phyloP scores from a whole-genome alignment of 2,113 vertebrate genomes.

The Coregonus clupeaformis region DNA sequence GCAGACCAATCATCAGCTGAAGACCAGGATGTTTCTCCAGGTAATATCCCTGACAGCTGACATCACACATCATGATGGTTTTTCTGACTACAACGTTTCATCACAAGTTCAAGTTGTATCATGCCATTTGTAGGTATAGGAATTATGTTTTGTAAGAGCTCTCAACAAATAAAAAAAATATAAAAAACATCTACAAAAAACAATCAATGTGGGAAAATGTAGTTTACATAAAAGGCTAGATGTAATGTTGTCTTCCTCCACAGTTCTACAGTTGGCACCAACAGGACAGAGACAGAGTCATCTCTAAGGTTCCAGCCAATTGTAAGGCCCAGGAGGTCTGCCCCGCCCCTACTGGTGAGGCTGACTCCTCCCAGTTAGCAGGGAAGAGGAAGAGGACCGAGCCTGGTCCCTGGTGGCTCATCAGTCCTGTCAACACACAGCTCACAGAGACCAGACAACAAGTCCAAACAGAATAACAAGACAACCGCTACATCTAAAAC shows the following conservation, averaged over 20 bases:
- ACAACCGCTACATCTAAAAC: too few species aligned
- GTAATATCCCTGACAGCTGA: slow-evolving; percentile 25
- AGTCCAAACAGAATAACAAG: slow-evolving; percentile 11
- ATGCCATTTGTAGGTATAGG: not conserved
- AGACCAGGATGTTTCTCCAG: slow-evolving; percentile 15
- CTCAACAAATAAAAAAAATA: too few species aligned
- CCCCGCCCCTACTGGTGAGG: not conserved
- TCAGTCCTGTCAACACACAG: not conserved
- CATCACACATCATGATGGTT: not conserved
- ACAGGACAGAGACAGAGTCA: not conserved
- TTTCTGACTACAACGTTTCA: not conserved
- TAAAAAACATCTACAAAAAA: too few species aligned
- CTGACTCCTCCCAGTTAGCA: slow-evolving; percentile 8
- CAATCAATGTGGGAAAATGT: too few species aligned
- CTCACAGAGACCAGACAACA: slow-evolving; percentile 13
- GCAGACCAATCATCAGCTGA: not conserved
- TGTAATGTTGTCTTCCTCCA: not conserved
- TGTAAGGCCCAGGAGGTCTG: not conserved
- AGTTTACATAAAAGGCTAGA: not conserved
- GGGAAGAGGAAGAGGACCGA: slow-evolving; percentile 55
- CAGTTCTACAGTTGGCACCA: slow-evolving; percentile 8
- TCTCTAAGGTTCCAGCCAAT: not conserved
- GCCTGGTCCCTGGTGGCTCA: slow-evolving; percentile 64
- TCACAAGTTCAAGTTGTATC: not conserved
- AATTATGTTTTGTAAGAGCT: too few species aligned